Evolutionary conservation across 2,113 vertebrate species (phyloP), one percentile per base, ranked within the genome.

Genomic region (Todiramphus chloris): DNA sequence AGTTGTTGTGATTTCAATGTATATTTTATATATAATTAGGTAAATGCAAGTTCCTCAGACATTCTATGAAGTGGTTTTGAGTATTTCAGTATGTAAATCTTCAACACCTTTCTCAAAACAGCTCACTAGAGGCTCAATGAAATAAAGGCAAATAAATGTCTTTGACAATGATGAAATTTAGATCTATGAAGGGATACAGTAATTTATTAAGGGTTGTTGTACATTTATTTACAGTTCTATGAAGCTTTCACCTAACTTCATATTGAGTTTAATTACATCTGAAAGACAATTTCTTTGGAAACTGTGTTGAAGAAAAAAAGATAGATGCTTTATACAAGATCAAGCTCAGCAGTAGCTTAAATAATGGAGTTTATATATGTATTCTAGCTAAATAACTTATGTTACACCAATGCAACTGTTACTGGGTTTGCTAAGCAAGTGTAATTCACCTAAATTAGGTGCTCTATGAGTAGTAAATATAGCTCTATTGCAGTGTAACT

Each of bases 101-200:
- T 87, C 44, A 48, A 82, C 69, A 77, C 19, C 33, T 92, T 94
- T 72, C 56, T 84, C 41, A 81, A 77, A 92, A 84, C 18, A 91
- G 44, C 17, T 96, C 89, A 78, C 55, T 59, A 17, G 51, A 75
- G 41, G 30, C 53, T 89, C 37, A 75, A 15, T 86, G 78, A 95
- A 94, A 89, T 93, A 93, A 93, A 95, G 41, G 16, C 59, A 95
- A 94, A 83, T 92, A 93, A 90, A 93, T 70, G n/a, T 80, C 33
- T 77, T 66, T 89, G 48, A 90, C 56, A 95, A 39, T 75, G 69
- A 95, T 16, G 55, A 10, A 67, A 93, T 96, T 95, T 95, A 90
- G 55, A 88, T 25, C 27, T 83, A 39, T 39, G 56, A 93, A 93
- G 31, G 24, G 48, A 75, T n/a, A 91, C 23, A 55, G n/a, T 88